A percentile compares a stretch with the other conserved stretches of the same genome.
These are phyloP conservation scores for Agrenia bidenticulata DNA, from an alignment of 2,888 invertebrate genomes.

Conservation along the genomic window DNA sequence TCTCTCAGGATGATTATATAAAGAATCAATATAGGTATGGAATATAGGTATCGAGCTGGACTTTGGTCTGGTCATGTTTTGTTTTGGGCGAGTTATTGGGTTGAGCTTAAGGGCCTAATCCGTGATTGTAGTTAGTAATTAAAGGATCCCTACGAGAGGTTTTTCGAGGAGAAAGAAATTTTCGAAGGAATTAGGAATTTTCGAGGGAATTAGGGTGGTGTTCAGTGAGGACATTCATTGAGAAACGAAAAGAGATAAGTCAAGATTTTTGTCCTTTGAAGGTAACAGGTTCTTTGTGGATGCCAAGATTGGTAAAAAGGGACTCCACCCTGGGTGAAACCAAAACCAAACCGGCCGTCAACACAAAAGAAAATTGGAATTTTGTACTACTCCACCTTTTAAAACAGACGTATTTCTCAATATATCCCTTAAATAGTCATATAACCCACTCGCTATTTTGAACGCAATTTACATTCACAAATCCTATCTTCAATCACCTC, in stretches of 20 bases:
- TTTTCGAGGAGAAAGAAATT: too few relatives aligned
- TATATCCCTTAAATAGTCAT: slow-evolving; percentile 51
- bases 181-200: slow-evolving; percentile 19
- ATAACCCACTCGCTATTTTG: slow-evolving; percentile 26
- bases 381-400: slow-evolving; percentile 44
- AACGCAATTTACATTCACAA: slow-evolving; percentile 23
- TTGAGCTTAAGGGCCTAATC: too few relatives aligned
- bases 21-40: too few relatives aligned
- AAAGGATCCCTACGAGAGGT: background rate
- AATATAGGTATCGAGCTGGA: too few relatives aligned
- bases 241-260: slow-evolving; percentile 43
- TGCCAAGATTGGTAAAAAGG: slow-evolving; percentile 44
- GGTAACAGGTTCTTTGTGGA: slow-evolving; percentile 36
- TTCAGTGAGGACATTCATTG: slow-evolving; percentile 47
- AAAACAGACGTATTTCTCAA: slow-evolving; percentile 45
- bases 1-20: too few relatives aligned
- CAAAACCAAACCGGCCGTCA: slow-evolving; percentile 45
- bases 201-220: slow-evolving; percentile 28
- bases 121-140: too few relatives aligned
- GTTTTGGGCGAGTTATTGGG: too few relatives aligned
- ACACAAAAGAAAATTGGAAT: slow-evolving; percentile 49
- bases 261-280: slow-evolving; percentile 48
- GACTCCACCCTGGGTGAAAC: slow-evolving; percentile 49
- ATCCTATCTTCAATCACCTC: slow-evolving; percentile 19
- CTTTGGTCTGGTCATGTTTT: too few relatives aligned